These are phyloP conservation scores for Regulus satrapa DNA, from an alignment of 2,113 vertebrate species.

Conservation along the genomic window DNA sequence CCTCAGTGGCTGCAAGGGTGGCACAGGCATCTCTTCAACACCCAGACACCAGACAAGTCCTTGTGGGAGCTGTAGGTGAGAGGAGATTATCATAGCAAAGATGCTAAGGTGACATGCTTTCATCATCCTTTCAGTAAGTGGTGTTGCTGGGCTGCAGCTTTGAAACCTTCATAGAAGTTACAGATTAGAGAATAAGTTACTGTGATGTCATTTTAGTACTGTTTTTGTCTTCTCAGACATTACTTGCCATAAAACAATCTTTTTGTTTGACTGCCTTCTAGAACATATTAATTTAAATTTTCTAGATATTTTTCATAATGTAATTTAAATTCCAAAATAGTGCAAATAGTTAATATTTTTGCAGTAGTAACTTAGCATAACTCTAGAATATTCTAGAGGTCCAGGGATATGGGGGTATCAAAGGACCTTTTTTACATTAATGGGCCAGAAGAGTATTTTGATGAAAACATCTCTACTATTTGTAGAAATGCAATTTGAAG, in stretches of 20 bases:
- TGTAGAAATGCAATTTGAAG: not conserved
- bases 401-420: not conserved
- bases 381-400: not conserved
- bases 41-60: not conserved
- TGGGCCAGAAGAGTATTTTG: not conserved
- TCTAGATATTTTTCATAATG: not conserved
- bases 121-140: not conserved
- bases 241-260: not conserved
- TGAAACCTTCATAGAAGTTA: not conserved
- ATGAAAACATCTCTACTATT: accelerated
- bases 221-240: not conserved
- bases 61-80: not conserved
- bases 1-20: not conserved
- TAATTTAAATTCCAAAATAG: not conserved
- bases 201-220: not conserved
- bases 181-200: not conserved
- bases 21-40: not conserved
- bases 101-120: not conserved
- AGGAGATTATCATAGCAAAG: not conserved
- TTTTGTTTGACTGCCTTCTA: not conserved
- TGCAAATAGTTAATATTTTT: not conserved
- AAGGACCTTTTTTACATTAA: not conserved
- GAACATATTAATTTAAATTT: not conserved
- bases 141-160: not conserved
- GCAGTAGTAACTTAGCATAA: not conserved